phyloP scores from a whole-genome alignment of 2,797 vertebrate species.

The Anguilla obscura region DNA sequence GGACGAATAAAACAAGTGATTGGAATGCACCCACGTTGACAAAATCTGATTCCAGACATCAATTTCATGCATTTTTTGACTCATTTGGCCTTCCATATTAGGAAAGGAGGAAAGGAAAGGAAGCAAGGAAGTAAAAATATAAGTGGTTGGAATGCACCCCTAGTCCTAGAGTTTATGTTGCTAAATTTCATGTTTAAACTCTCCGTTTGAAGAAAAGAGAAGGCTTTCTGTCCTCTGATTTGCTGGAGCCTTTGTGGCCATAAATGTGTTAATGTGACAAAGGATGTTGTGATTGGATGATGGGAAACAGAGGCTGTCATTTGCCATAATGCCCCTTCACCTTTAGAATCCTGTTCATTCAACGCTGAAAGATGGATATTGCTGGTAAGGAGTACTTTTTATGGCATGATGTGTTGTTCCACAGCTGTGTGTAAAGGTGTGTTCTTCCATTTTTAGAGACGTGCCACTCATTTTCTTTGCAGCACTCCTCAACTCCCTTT shows the following conservation, averaged over 20 bases:
- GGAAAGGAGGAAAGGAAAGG: too few species aligned
- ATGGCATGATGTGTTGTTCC: neutral
- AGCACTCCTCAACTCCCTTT: slow-evolving; percentile 10
- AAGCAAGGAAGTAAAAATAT: too few species aligned
- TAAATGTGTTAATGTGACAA: neutral
- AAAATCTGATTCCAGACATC: too few species aligned
- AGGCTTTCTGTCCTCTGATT: neutral
- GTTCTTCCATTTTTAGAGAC: neutral
- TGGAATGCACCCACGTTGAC: too few species aligned
- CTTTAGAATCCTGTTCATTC: slow-evolving; percentile 11
- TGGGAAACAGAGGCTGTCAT: neutral
- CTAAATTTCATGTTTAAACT: neutral
- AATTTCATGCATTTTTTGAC: too few species aligned
- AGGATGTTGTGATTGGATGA: neutral
- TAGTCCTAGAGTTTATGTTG: neutral
- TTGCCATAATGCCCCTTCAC: neutral
- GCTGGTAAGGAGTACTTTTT: neutral
- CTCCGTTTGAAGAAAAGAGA: neutral
- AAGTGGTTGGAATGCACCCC: too few species aligned
- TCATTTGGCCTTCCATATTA: too few species aligned
- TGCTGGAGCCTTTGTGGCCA: neutral
- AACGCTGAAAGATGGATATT: neutral
- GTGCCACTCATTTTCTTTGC: neutral
- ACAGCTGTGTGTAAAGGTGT: too few species aligned
- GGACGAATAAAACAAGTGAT: too few species aligned